Percentiles rank a stretch among this genome's conserved stretches.
phyloP scores from a whole-genome alignment of 1,140 invertebrate genomes.

The Platyscapa corneri region DNA sequence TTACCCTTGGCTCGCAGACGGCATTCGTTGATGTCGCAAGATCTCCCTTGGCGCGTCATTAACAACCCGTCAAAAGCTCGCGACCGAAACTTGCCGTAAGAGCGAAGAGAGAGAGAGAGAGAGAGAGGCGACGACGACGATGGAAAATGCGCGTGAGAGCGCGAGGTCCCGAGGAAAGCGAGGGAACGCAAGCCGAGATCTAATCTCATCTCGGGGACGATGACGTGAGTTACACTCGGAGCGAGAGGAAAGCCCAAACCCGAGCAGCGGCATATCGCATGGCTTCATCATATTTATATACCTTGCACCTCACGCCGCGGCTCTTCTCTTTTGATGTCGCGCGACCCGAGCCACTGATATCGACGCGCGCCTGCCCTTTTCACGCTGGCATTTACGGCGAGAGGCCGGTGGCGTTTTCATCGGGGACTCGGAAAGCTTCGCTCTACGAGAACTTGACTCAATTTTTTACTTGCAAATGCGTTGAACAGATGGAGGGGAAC shows the following conservation, averaged over 20 bases:
- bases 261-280: constrained; percentile 37
- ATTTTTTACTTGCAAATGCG: neutral
- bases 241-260: constrained; percentile 22
- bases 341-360: constrained; percentile 20
- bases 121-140: neutral
- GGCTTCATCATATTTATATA: constrained; percentile 60
- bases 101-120: neutral
- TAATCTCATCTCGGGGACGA: constrained; percentile 58
- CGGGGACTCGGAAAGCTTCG: neutral
- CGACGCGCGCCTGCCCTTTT: neutral
- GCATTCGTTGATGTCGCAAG: neutral
- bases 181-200: constrained; percentile 50
- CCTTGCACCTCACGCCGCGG: constrained; percentile 51
- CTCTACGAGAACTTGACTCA: neutral
- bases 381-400: neutral
- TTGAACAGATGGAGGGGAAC: neutral
- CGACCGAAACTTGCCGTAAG: neutral
- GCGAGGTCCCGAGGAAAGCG: neutral
- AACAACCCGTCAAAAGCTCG: neutral
- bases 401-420: neutral
- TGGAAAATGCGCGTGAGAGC: too few relatives aligned
- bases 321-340: constrained; percentile 37
- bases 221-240: constrained; percentile 62
- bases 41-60: neutral
- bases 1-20: too few relatives aligned